phyloP scores from a whole-genome alignment of 2,888 invertebrate species.

The Hyppa rectilinea region DNA sequence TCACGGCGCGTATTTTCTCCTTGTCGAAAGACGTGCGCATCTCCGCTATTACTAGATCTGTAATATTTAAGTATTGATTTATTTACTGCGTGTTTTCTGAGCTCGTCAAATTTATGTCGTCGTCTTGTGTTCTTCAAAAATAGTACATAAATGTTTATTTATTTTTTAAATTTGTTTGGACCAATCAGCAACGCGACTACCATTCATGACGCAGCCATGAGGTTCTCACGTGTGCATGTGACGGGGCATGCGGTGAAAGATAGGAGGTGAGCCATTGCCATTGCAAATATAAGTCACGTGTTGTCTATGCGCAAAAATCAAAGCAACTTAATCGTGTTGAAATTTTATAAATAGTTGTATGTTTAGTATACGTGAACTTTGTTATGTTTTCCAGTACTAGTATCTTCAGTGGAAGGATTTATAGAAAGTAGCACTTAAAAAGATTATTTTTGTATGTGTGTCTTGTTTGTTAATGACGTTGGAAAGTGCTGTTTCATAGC shows the following conservation, averaged over 20 bases:
- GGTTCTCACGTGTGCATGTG: too few relatives aligned
- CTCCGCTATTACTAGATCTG: conserved; percentile 93
- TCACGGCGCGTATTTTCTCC: conserved; percentile 92
- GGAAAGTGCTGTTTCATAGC: neutral
- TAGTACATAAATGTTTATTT: too few relatives aligned
- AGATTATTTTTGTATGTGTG: neutral
- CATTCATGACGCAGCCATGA: too few relatives aligned
- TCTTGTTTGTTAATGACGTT: neutral
- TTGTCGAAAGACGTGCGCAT: conserved; percentile 93
- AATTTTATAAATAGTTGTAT: neutral
- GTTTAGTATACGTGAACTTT: neutral
- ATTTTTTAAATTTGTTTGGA: too few relatives aligned
- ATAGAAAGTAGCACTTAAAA: neutral
- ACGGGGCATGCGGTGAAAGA: too few relatives aligned
- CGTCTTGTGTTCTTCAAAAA: too few relatives aligned
- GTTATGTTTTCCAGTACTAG: neutral
- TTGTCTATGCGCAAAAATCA: neutral
- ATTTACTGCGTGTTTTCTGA: neutral
- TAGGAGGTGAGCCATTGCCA: too few relatives aligned
- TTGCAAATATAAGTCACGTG: too few relatives aligned
- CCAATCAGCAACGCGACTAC: too few relatives aligned
- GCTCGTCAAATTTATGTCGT: neutral
- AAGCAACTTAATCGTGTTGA: too few relatives aligned
- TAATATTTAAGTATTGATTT: conserved; percentile 50
- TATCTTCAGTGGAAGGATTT: neutral